Base-by-base conservation (phyloP, 1,140 invertebrate species). In the Trichonephila clavipes region DNA sequence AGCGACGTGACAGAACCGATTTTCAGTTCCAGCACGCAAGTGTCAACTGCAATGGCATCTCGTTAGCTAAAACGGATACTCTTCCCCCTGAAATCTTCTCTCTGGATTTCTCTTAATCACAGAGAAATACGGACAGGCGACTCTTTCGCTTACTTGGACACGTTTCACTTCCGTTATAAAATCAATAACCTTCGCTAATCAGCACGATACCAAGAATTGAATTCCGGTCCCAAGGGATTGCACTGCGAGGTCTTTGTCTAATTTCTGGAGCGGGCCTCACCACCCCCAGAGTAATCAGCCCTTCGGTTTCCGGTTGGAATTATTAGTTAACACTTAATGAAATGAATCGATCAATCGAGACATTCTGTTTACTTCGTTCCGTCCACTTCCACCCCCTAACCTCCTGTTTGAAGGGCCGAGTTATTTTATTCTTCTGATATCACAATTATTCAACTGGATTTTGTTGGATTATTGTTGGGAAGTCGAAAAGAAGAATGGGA, bases 251-350 rank as follows among this genome's bases (percentile, higher is more conserved):
- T 72, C 91, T 92, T 92, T 92, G 91, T 92, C 91, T 87, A 92
- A 92, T 92, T 92, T 92, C 91, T 72, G 64, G 40, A 58, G 44
- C 77, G 59, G n/a, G 61, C 61, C 58, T 44, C 44, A 10, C 72
- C 66, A 28, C 21, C 88, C 81, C 81, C 40, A 24, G 82, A 92
- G 82, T 92, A 92, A 92, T 87, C 91, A 92, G 44, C 61, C 24
- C 19, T 28, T 64, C 44, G 90, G 44, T 87, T 92, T 92, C 90
- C 91, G 83, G 91, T 92, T 62, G 24, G 51, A 72, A 85, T 92
- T 86, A 92, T 92, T 92, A 92, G 91, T 92, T 92, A 92, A 87
- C 82, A 85, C 82, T 92, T 92, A 92, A 92, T 92, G 91, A 92
- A 92, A 86, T 92, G 44, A 92, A 90, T 92, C 91, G 91, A 92